Evolutionary conservation across 2,888 invertebrate genomes (phyloP).

Genomic region (Rhopalosiphum nymphaeae): DNA sequence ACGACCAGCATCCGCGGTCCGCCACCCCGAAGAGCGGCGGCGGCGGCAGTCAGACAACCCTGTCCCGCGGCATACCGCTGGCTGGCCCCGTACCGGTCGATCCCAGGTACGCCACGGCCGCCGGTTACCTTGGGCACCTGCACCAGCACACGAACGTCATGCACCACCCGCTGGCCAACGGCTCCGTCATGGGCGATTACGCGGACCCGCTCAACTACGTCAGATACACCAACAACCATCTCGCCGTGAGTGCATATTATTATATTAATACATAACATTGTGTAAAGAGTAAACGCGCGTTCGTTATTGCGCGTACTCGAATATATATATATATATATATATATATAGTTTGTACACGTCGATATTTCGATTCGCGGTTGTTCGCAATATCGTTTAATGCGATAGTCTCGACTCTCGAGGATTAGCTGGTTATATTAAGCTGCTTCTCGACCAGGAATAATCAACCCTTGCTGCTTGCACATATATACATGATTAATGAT

Average conservation of each 20-base stretch:
- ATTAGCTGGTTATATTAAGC: too few relatives aligned
- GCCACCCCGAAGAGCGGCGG: slow-evolving; percentile 70
- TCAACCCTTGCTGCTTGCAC: too few relatives aligned
- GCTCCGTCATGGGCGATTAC: slow-evolving; percentile 29
- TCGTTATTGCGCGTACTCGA: neutral
- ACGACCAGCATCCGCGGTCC: slow-evolving; percentile 70
- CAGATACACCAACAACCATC: slow-evolving; percentile 29
- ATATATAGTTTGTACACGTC: too few relatives aligned
- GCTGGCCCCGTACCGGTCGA: slow-evolving; percentile 81
- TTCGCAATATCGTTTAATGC: too few relatives aligned
- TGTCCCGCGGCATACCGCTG: slow-evolving; percentile 73
- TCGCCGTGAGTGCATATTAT: neutral
- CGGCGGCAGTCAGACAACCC: slow-evolving; percentile 76
- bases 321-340: too few relatives aligned
- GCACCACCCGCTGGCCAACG: slow-evolving; percentile 36
- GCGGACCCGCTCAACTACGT: slow-evolving; percentile 50
- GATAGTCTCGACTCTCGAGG: too few relatives aligned
- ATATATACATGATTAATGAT: neutral
- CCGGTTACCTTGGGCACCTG: neutral
- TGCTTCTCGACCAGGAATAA: too few relatives aligned
- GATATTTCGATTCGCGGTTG: too few relatives aligned
- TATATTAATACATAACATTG: neutral
- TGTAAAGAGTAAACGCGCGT: neutral
- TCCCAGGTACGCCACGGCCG: slow-evolving; percentile 69
- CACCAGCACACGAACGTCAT: slow-evolving; percentile 57